A percentile compares a stretch with the other conserved stretches of the same genome.
Conservation (phyloP, 2,888 invertebrate species). For the Volucella zonaria region DNA sequence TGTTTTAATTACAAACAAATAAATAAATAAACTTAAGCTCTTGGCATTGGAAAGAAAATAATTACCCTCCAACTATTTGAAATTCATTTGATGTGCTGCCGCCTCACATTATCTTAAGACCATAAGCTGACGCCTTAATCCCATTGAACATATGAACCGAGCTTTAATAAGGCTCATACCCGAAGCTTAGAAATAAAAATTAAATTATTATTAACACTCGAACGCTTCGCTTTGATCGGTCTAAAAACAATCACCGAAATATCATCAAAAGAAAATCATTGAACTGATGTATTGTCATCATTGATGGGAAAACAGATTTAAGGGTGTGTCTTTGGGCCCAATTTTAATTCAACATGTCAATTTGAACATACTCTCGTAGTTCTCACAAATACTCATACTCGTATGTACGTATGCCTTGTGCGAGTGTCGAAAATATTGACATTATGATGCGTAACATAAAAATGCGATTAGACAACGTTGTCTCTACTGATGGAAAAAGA, state of each 20-base stretch:
- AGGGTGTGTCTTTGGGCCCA: constrained; percentile 41
- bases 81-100: constrained; percentile 38
- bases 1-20: too few relatives aligned
- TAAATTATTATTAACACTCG: constrained; percentile 44
- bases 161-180: constrained; percentile 14
- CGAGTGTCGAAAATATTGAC: constrained; percentile 55
- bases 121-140: constrained; percentile 52
- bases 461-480: constrained; percentile 62
- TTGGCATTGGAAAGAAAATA: too few relatives aligned
- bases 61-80: constrained; percentile 17
- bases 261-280: constrained; percentile 38
- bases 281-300: constrained; percentile 51
- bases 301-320: constrained; percentile 30
- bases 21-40: too few relatives aligned
- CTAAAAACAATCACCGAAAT: constrained; percentile 11
- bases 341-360: constrained; percentile 46
- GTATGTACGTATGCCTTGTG: neutral
- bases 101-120: constrained; percentile 37
- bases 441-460: constrained; percentile 65
- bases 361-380: constrained; percentile 23
- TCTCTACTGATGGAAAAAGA: neutral
- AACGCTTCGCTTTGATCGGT: constrained; percentile 32
- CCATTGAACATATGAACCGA: constrained; percentile 37
- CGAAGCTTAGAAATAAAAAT: constrained; percentile 3
- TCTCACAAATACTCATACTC: neutral